Conservation (phyloP, 2,113 vertebrate species). For the Steatornis caripensis region DNA sequence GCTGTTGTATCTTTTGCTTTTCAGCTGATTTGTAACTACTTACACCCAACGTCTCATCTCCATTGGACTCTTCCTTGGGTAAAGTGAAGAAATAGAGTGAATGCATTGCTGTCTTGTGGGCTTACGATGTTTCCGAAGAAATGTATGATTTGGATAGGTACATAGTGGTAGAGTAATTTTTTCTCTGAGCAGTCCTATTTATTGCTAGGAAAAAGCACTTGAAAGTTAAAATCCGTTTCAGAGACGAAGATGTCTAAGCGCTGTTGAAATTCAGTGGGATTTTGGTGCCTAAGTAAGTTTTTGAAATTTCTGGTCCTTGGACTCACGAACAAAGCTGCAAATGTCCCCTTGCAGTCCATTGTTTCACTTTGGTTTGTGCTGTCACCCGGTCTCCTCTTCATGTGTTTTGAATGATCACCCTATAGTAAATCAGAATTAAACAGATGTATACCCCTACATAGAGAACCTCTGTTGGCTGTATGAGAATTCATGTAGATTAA, state of each 20-base stretch:
- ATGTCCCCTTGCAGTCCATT: background rate
- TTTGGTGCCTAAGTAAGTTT: background rate
- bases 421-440: background rate
- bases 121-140: background rate
- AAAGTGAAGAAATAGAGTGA: background rate
- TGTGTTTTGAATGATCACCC: background rate
- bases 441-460: fast-evolving
- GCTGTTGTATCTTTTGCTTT: background rate
- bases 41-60: background rate
- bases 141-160: background rate
- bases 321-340: background rate
- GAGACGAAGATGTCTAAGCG: background rate
- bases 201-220: background rate
- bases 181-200: background rate
- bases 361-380: background rate
- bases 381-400: background rate
- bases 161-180: background rate
- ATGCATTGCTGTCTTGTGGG: background rate
- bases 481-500: background rate
- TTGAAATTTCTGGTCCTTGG: background rate
- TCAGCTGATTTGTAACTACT: background rate
- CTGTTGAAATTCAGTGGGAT: background rate
- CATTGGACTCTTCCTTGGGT: background rate
- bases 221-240: background rate
- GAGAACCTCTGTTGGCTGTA: background rate